Percentiles rank a stretch among this genome's conserved stretches.
phyloP scores from a whole-genome alignment of 2,113 vertebrate species.

The Oreochromis tanganicae region DNA sequence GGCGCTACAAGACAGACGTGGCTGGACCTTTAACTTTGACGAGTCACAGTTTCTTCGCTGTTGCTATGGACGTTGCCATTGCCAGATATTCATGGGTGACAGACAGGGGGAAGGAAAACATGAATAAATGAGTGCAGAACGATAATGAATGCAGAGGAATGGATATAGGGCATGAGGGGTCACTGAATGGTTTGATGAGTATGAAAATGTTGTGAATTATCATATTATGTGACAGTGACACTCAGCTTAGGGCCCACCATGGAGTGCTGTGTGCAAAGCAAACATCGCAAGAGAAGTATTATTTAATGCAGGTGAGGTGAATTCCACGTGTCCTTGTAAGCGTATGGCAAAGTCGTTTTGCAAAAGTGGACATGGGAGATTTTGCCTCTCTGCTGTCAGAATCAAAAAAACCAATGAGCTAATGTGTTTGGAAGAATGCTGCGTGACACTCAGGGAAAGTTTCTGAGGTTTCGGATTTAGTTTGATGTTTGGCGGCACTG shows the following conservation, averaged over 20 bases:
- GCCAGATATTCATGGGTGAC: not conserved
- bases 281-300: not conserved
- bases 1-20: not conserved
- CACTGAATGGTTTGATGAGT: constrained; percentile 30
- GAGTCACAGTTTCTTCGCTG: not conserved
- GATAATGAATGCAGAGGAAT: constrained; percentile 47
- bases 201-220: constrained; percentile 25
- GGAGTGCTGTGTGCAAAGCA: not conserved
- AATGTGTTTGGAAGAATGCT: not conserved
- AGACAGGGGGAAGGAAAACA: not conserved
- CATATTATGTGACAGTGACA: not conserved
- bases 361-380: not conserved
- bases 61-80: not conserved
- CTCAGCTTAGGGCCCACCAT: not conserved
- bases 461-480: not conserved
- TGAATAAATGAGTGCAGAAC: not conserved
- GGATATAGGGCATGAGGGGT: constrained; percentile 2
- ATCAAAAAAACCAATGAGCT: not conserved
- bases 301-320: not conserved
- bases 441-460: not conserved
- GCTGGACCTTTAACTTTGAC: not conserved
- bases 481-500: not conserved
- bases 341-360: not conserved
- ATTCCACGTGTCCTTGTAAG: not conserved
- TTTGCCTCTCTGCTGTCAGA: not conserved